These are phyloP conservation scores for Drosophila affinis DNA, from an alignment of 2,888 invertebrate genomes.

Conservation along the genomic window DNA sequence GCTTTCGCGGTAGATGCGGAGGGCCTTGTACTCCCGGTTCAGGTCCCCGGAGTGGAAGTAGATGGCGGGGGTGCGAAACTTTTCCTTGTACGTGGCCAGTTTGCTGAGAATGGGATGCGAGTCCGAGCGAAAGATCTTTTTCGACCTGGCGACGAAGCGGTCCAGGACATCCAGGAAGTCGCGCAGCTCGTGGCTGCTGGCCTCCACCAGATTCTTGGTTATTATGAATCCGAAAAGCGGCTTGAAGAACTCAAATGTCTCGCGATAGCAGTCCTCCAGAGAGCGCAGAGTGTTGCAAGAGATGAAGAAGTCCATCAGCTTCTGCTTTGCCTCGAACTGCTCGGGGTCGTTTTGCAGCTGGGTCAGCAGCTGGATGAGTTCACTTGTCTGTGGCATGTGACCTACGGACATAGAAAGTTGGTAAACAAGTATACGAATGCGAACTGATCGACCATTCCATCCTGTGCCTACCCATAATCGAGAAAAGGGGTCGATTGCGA, in stretches of 20 bases:
- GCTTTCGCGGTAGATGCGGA: conserved; percentile 77
- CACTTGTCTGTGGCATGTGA: conserved; percentile 68
- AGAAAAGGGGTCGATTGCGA: conserved; percentile 78
- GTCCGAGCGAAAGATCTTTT: conserved; percentile 53
- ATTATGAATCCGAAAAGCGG: conserved; percentile 82
- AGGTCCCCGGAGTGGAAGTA: conserved; percentile 75
- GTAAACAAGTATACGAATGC: neutral
- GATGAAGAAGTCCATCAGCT: conserved; percentile 80
- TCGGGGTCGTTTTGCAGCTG: conserved; percentile 75
- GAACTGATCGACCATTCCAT: neutral
- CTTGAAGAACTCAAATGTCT: conserved; percentile 80
- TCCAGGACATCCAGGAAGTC: conserved; percentile 71
- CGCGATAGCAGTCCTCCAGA: conserved; percentile 81
- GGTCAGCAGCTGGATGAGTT: conserved; percentile 74
- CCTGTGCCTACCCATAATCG: conserved; percentile 75
- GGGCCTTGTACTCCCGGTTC: conserved; percentile 70
- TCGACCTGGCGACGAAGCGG: conserved; percentile 63
- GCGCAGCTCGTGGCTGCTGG: conserved; percentile 64
- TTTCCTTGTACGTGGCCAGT: conserved; percentile 65
- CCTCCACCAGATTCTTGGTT: conserved; percentile 68
- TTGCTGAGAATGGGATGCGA: conserved; percentile 64
- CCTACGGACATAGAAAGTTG: conserved; percentile 52
- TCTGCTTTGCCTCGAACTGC: conserved; percentile 81
- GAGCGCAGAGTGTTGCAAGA: conserved; percentile 77
- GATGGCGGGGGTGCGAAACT: conserved; percentile 68